A percentile compares a stretch with the other conserved stretches of the same genome.
phyloP scores from a whole-genome alignment of 2,113 vertebrate genomes.

The Archocentrus centrarchus region DNA sequence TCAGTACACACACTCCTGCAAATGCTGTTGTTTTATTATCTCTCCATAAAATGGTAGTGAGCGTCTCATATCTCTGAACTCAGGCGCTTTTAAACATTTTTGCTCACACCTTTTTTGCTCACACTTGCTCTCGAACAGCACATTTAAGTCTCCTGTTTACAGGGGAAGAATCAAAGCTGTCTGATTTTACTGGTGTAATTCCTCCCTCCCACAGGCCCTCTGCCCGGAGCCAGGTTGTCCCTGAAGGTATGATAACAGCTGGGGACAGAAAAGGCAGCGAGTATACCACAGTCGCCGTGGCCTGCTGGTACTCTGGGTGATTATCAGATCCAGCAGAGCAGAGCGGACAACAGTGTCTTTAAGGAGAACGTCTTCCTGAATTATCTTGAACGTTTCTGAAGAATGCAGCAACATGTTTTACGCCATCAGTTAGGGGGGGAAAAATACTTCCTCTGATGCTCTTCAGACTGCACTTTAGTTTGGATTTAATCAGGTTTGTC shows the following conservation, averaged over 20 bases:
- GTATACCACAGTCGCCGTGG: neutral
- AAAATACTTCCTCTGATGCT: neutral
- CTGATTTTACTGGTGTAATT: constrained; percentile 7
- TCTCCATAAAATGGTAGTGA: constrained; percentile 12
- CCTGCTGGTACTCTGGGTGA: neutral
- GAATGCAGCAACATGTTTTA: constrained; percentile 3
- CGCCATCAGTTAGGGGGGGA: constrained; percentile 23
- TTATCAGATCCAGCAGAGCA: neutral
- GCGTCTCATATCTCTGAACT: constrained; percentile 1
- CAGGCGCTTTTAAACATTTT: neutral
- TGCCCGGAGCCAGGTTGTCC: constrained; percentile 6
- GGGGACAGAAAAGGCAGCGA: neutral
- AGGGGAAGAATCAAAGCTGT: constrained; percentile 49
- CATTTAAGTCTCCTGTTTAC: neutral
- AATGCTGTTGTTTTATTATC: constrained; percentile 11
- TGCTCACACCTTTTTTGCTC: no score
- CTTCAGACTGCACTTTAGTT: neutral
- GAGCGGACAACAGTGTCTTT: neutral
- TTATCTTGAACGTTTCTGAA: neutral
- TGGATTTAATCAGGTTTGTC: neutral
- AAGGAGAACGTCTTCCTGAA: neutral
- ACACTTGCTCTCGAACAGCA: neutral
- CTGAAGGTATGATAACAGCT: neutral
- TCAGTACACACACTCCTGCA: constrained; percentile 3
- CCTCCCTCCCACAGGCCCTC: constrained; percentile 22